A percentile compares a stretch with the other conserved stretches of the same genome.
These are phyloP conservation scores for Cydia splendana DNA, from an alignment of 1,140 invertebrate species.

Conservation along the genomic window DNA sequence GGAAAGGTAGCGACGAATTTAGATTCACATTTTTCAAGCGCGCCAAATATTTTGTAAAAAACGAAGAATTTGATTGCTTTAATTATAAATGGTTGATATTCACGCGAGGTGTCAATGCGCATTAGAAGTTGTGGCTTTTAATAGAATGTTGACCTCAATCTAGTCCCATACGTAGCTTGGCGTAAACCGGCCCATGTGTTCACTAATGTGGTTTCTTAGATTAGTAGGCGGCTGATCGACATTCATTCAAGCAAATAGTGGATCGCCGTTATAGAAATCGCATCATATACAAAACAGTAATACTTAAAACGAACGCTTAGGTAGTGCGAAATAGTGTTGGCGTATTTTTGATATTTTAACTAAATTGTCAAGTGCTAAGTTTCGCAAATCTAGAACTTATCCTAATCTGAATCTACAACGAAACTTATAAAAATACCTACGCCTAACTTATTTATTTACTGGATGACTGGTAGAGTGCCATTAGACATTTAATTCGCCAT, in stretches of 20 bases:
- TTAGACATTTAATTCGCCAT: too few relatives aligned
- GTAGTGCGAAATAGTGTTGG: too few relatives aligned
- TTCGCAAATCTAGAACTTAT: neutral
- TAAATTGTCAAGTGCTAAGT: too few relatives aligned
- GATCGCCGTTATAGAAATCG: too few relatives aligned
- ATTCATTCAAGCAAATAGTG: neutral
- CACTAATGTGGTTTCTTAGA: neutral
- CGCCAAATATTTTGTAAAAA: neutral
- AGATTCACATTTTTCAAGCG: neutral
- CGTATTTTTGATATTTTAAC: too few relatives aligned
- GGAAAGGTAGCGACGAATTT: slow-evolving; percentile 23
- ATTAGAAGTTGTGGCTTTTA: slow-evolving; percentile 6
- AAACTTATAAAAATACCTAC: too few relatives aligned
- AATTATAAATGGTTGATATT: neutral
- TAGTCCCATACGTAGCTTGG: neutral
- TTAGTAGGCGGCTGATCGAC: neutral
- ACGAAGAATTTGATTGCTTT: neutral
- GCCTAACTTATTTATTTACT: too few relatives aligned
- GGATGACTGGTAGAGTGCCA: too few relatives aligned
- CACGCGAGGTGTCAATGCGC: slow-evolving; percentile 2
- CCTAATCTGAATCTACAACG: too few relatives aligned
- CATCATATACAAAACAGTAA: too few relatives aligned
- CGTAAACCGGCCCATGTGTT: slow-evolving; percentile 15
- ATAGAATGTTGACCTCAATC: slow-evolving; percentile 14
- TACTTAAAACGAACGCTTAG: too few relatives aligned